These are phyloP conservation scores for Euphydryas editha DNA, from an alignment of 2,888 invertebrate genomes.

Conservation along the genomic window DNA sequence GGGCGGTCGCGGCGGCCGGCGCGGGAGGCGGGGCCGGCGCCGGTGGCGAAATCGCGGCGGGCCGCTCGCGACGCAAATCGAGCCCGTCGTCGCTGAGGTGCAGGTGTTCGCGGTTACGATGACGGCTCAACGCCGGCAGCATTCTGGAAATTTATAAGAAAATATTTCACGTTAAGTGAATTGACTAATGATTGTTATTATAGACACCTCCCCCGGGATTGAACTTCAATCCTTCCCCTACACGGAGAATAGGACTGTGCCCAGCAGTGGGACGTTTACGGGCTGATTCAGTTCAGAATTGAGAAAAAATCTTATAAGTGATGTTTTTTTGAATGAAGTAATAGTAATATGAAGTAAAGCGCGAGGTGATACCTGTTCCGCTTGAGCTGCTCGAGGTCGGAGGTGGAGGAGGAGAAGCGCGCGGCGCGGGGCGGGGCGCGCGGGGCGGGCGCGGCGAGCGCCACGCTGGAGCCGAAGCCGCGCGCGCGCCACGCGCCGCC, in stretches of 20 bases:
- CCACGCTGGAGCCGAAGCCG: slow-evolving; percentile 53
- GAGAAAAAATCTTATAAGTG: too few relatives aligned
- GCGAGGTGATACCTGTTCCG: slow-evolving; percentile 64
- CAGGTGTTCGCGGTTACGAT: slow-evolving; percentile 70
- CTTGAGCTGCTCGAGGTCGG: slow-evolving; percentile 67
- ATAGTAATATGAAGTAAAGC: too few relatives aligned
- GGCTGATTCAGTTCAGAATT: too few relatives aligned
- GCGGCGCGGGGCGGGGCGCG: slow-evolving; percentile 52
- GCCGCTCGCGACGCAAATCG: slow-evolving; percentile 47
- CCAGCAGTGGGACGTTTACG: too few relatives aligned
- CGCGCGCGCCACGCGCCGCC: slow-evolving; percentile 45
- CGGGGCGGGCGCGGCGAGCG: slow-evolving; percentile 48
- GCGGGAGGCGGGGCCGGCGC: slow-evolving; percentile 57
- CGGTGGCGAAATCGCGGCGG: slow-evolving; percentile 30
- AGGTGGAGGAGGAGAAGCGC: slow-evolving; percentile 62
- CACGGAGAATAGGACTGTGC: too few relatives aligned
- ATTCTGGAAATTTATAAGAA: slow-evolving; percentile 47
- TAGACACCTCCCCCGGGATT: too few relatives aligned
- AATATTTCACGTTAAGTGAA: too few relatives aligned
- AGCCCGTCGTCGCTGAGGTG: slow-evolving; percentile 74
- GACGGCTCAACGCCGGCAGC: slow-evolving; percentile 68
- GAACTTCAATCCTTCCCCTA: too few relatives aligned
- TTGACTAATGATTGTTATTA: too few relatives aligned
- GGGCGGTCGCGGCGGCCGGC: slow-evolving; percentile 65
- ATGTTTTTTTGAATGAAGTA: neutral